phyloP scores from a whole-genome alignment of 2,888 invertebrate genomes.

The Rotaria socialis region DNA sequence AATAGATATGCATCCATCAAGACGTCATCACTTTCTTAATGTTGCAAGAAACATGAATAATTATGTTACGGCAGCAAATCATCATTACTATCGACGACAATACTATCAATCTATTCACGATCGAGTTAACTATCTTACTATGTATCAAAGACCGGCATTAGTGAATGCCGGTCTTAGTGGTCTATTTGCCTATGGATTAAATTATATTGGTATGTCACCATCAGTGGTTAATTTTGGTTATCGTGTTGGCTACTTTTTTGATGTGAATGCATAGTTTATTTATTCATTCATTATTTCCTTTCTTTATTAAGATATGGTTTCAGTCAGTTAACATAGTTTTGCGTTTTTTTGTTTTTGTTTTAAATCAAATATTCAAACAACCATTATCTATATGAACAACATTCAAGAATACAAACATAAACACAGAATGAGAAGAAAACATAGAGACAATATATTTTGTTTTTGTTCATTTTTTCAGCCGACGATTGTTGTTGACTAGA shows the following conservation, averaged over 20 bases:
- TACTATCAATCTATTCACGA: neutral
- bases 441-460: neutral
- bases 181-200: neutral
- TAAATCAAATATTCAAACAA: neutral
- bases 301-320: neutral
- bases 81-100: neutral
- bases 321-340: neutral
- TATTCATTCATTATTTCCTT: neutral
- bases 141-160: neutral
- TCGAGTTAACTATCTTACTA: neutral
- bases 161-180: neutral
- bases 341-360: neutral
- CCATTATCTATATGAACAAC: constrained; percentile 1
- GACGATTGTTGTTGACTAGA: constrained; percentile 66
- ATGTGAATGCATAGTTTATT: neutral
- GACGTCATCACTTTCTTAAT: neutral
- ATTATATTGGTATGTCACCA: neutral
- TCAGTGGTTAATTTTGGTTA: neutral
- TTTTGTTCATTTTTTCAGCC: neutral
- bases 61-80: neutral
- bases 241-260: neutral
- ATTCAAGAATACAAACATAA: constrained; percentile 13
- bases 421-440: neutral
- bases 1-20: neutral
- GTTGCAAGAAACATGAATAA: neutral